phyloP scores from a whole-genome alignment of 2,888 invertebrate genomes.

The Lasioglossum figueresi region DNA sequence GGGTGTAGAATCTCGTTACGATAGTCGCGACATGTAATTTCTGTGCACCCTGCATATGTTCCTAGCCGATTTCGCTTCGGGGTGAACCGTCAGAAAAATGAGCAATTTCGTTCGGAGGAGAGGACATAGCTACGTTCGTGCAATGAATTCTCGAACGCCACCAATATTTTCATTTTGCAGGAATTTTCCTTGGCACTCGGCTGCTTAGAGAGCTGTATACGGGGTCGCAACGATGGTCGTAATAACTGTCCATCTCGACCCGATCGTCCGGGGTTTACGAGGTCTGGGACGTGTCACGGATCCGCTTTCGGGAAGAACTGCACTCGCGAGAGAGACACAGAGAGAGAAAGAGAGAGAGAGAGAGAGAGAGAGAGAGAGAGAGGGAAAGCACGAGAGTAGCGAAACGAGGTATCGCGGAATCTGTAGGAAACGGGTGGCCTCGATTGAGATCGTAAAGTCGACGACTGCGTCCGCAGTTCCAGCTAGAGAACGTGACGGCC shows the following conservation, averaged over 20 bases:
- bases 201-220: conserved; percentile 1
- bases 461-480: conserved; percentile 36
- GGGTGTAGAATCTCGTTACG: no score
- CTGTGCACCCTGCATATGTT: neutral
- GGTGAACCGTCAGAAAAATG: neutral
- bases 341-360: neutral
- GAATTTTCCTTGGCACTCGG: neutral
- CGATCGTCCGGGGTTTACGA: conserved; percentile 3
- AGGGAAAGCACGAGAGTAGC: neutral
- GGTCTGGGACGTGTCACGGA: neutral
- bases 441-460: conserved; percentile 20
- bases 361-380: neutral
- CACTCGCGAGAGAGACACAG: no score
- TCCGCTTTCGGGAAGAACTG: neutral
- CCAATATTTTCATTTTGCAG: neutral
- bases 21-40: no score
- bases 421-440: conserved; percentile 11
- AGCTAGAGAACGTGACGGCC: conserved; percentile 33
- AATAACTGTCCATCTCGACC: neutral
- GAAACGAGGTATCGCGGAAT: conserved; percentile 5
- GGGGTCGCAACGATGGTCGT: neutral
- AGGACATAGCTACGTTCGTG: neutral
- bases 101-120: neutral
- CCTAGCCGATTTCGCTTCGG: neutral
- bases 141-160: neutral